phyloP scores from a whole-genome alignment of 1,140 invertebrate species.

The Achatina immaculata region DNA sequence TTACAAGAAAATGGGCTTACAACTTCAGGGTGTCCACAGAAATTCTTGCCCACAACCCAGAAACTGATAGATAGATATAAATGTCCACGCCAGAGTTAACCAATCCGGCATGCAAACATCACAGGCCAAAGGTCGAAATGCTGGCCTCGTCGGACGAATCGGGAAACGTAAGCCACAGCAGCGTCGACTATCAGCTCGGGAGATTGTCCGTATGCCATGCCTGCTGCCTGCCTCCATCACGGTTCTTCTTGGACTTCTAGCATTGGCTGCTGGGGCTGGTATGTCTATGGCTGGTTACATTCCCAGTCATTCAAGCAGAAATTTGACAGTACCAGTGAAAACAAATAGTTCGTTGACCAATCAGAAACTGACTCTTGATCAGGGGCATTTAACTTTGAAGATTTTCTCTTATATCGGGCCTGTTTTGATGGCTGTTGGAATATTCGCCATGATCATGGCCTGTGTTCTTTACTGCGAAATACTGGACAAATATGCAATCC shows the following conservation, averaged over 20 bases:
- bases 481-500: constrained; percentile 61
- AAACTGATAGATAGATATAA: no score
- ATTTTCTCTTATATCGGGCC: constrained; percentile 57
- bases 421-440: constrained; percentile 60
- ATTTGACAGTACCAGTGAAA: constrained; percentile 37
- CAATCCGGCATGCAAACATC: constrained; percentile 25
- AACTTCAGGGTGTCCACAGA: no score
- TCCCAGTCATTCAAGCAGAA: constrained; percentile 17
- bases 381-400: constrained; percentile 34
- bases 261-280: constrained; percentile 42
- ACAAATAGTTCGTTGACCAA: constrained; percentile 33
- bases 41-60: no score
- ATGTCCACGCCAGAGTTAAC: no score
- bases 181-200: constrained; percentile 45
- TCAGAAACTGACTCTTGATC: constrained; percentile 13
- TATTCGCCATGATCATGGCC: constrained; percentile 64
- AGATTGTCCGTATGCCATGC: constrained; percentile 55
- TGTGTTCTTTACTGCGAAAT: constrained; percentile 66
- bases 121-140: constrained; percentile 31
- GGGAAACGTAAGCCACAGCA: constrained; percentile 27
- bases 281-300: constrained; percentile 43
- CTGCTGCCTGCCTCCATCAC: constrained; percentile 50
- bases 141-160: constrained; percentile 15
- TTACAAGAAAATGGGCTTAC: no score
- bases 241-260: constrained; percentile 49